Conservation (phyloP, 2,797 vertebrate genomes). For the Macropus fuliginosus region DNA sequence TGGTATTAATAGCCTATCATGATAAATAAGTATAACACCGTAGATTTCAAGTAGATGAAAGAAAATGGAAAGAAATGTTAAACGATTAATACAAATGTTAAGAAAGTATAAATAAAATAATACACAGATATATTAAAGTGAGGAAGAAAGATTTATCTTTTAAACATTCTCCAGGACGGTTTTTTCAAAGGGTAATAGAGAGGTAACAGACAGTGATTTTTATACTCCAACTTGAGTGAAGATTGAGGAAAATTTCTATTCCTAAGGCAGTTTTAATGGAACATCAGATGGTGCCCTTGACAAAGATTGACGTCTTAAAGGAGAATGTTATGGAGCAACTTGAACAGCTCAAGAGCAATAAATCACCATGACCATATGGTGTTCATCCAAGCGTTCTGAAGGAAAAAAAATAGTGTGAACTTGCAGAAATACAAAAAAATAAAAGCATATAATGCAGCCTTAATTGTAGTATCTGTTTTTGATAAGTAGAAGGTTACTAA, state of each 20-base stretch:
- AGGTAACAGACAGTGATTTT: constrained; percentile 42
- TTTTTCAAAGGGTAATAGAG: constrained; percentile 40
- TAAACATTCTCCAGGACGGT: constrained; percentile 7
- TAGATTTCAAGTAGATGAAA: constrained; percentile 48
- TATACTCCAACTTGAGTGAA: constrained; percentile 43
- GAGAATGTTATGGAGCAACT: constrained; percentile 81
- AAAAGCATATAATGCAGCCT: constrained; percentile 58
- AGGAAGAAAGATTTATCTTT: not conserved
- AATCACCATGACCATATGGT: constrained; percentile 85
- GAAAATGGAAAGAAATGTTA: not conserved
- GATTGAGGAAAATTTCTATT: constrained; percentile 62
- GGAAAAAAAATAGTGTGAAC: constrained; percentile 80
- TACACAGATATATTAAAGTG: not conserved
- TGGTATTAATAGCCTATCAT: constrained; percentile 24
- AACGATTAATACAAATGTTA: not conserved
- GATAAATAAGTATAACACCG: not conserved
- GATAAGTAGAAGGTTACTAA: constrained; percentile 48
- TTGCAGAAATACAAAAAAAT: constrained; percentile 58
- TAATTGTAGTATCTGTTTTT: constrained; percentile 62
- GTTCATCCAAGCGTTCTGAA: constrained; percentile 81
- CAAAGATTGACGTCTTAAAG: constrained; percentile 79
- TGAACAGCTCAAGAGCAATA: constrained; percentile 83
- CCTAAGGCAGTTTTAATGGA: constrained; percentile 78
- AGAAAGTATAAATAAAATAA: not conserved
- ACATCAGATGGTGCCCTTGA: constrained; percentile 80